Evolutionary conservation across 53 echinoderm and acorn worm species (phyloP).

Genomic region (Astropecten irregularis): DNA sequence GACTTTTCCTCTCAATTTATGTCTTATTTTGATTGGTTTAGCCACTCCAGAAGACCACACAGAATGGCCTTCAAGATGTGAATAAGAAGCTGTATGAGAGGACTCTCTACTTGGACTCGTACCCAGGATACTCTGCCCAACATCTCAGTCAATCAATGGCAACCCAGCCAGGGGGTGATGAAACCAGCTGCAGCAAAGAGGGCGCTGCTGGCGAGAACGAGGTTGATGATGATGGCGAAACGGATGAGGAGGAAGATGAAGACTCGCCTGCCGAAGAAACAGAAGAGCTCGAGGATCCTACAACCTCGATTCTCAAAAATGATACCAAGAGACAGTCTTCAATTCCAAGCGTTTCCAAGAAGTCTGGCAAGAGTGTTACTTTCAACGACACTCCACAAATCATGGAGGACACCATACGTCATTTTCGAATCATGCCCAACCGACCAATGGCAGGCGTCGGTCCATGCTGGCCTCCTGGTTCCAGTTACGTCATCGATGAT

Average conservation of each 20-base stretch:
- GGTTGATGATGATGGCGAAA: not conserved
- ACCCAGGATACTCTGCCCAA: slow-evolving; percentile 38
- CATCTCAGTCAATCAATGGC: not conserved
- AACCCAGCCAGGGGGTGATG: slow-evolving; percentile 11
- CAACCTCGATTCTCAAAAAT: not conserved
- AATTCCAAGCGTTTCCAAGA: not conserved
- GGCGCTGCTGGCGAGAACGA: too few relatives aligned
- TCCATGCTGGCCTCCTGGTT: slow-evolving; percentile 94
- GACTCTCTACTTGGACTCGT: slow-evolving; percentile 83
- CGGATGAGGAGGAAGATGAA: slow-evolving; percentile 11
- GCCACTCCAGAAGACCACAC: slow-evolving; percentile 51
- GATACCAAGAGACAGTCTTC: not conserved
- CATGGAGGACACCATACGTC: slow-evolving; percentile 50
- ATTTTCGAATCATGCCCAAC: slow-evolving; percentile 25
- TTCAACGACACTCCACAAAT: slow-evolving; percentile 54
- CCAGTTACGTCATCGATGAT: slow-evolving; percentile 78
- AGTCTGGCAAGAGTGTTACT: slow-evolving; percentile 28
- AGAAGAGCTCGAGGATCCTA: slow-evolving; percentile 40
- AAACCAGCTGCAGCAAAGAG: not conserved
- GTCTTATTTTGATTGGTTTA: not conserved
- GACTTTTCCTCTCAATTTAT: too few relatives aligned
- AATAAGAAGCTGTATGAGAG: slow-evolving; percentile 76
- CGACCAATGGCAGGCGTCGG: slow-evolving; percentile 68
- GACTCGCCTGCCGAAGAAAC: not conserved
- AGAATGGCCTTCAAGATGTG: slow-evolving; percentile 61